Base-by-base conservation (phyloP, 2,113 vertebrate genomes). In the Cyanistes caeruleus region DNA sequence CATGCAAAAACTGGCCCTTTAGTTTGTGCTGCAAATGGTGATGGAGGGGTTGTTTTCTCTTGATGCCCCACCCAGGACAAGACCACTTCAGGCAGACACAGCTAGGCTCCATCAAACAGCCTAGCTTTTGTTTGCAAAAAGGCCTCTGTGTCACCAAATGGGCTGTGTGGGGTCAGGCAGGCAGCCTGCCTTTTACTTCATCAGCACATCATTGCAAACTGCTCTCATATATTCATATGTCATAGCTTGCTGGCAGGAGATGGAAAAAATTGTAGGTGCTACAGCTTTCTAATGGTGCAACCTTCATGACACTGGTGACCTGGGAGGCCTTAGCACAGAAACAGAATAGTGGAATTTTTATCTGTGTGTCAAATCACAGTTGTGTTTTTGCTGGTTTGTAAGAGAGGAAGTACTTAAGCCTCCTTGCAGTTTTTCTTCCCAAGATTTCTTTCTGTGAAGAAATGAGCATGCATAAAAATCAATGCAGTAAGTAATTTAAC, bases 221-320 rank as follows among this genome's bases (percentile, higher is more conserved):
- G 21, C 39, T 59, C n/a, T n/a, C 37, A 18, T 15, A 2, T 10
- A 9, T 39, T 49, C 13, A 5, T 8, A 9, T 25, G 0, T 60
- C 37, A 28, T 0, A 35, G 21, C 46, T 41, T 37, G 11, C 30
- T 56, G 56, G 17, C 2, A 1, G 16, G 37, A 4, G 4, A 30
- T 11, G 18, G 74, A 72, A 85, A 59, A 44, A 37, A 8, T 6
- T 31, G n/a, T 51, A 31, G 43, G 25, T 25, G 9, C 25, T 48
- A 5, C 19, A 31, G 13, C 37, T 90, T 82, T 69, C 48, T 44
- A 46, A 18, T 35, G 43, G 8, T 49, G 60, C 51, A 78, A 35
- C 12, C 11, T 2, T 37, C 3, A 0, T 41, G 39, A n/a, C 0
- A 0, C 0, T 49, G 5, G 11, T 63, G 48, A 21, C 48, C 55